Evolutionary conservation across 2,113 vertebrate genomes (phyloP).

Genomic region (human): GRCh38 chr1:34670001-34670500

Average conservation of each 20-base stretch:
- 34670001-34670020: not conserved
- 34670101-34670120: not conserved
- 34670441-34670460: not conserved
- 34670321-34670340: not conserved
- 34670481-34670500: not conserved
- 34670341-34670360: not conserved
- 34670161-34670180: not conserved
- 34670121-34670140: not conserved
- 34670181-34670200: not conserved
- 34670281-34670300: not conserved
- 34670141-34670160: not conserved
- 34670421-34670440: not conserved
- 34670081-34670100: not conserved
- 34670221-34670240: not conserved
- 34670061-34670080: not conserved
- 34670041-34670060: not conserved
- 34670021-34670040: not conserved
- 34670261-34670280: not conserved
- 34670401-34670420: not conserved
- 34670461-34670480: not conserved
- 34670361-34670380: not conserved
- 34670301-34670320: not conserved
- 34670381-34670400: not conserved
- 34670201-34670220: not conserved
- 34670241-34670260: not conserved